phyloP scores from a whole-genome alignment of 1,140 invertebrate species.

The Caenorhabditis brenneri region DNA sequence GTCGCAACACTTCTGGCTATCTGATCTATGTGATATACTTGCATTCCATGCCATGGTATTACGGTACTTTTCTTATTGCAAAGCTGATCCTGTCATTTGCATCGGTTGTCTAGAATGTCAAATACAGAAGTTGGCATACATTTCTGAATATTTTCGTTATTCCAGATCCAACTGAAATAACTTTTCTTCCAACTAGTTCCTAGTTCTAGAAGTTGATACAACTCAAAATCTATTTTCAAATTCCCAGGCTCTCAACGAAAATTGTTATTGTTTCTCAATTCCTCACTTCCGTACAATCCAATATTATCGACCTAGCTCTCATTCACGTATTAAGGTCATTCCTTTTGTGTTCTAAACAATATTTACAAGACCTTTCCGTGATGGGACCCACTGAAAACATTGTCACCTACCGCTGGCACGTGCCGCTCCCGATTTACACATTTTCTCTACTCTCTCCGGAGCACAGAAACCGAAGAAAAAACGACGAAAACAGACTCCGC shows the following conservation, averaged over 20 bases:
- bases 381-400: neutral
- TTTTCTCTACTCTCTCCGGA: conserved; percentile 3
- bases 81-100: neutral
- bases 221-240: neutral
- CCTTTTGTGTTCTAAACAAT: neutral
- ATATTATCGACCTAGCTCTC: neutral
- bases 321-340: neutral
- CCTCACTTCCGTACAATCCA: neutral
- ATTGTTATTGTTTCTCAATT: too few relatives aligned
- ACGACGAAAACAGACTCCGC: conserved; percentile 23
- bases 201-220: neutral
- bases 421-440: conserved; percentile 5
- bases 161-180: too few relatives aligned
- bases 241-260: neutral
- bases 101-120: neutral
- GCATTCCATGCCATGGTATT: neutral
- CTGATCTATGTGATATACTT: neutral
- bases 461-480: conserved; percentile 12
- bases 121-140: neutral
- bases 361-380: neutral
- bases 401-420: neutral
- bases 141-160: neutral
- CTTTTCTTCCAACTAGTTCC: neutral
- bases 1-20: neutral
- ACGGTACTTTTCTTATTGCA: neutral